These are phyloP conservation scores for Ctenosaura bakeri DNA, from an alignment of 2,797 vertebrate genomes.

Conservation along the genomic window DNA sequence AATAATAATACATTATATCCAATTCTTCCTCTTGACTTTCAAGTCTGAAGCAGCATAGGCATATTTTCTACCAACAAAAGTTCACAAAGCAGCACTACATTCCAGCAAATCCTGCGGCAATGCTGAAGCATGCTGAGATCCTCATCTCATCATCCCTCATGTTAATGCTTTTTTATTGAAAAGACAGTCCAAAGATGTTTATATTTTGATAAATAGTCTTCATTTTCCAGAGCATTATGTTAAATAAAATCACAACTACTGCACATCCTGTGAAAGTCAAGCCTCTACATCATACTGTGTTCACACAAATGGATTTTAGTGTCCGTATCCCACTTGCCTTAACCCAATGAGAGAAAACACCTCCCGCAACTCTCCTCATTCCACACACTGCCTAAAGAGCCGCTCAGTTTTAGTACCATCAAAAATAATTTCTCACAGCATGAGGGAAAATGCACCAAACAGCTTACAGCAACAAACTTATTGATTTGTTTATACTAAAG, in stretches of 20 bases:
- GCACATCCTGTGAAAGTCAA: background rate
- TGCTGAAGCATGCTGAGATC: background rate
- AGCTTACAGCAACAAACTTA: background rate
- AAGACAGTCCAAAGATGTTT: background rate
- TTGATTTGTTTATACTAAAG: background rate
- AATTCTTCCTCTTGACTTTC: constrained; percentile 3
- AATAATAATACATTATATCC: background rate
- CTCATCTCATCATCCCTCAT: background rate
- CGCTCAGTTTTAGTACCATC: background rate
- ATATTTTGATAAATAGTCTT: background rate
- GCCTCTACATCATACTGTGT: background rate
- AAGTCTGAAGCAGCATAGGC: constrained; percentile 35
- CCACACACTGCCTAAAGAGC: background rate
- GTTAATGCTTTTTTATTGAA: background rate
- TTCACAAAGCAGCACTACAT: background rate
- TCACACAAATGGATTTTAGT: constrained; percentile 1
- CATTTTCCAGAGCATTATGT: background rate
- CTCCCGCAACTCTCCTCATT: background rate
- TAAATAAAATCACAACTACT: background rate
- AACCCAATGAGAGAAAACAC: background rate
- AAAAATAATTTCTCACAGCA: background rate
- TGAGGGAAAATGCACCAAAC: background rate
- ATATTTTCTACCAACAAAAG: background rate
- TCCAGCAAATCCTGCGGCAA: background rate
- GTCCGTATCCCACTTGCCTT: background rate